Percentiles rank a stretch among this genome's conserved stretches.
Conservation (phyloP, 92 coral and sea anemone genomes). For the Metridium senile region DNA sequence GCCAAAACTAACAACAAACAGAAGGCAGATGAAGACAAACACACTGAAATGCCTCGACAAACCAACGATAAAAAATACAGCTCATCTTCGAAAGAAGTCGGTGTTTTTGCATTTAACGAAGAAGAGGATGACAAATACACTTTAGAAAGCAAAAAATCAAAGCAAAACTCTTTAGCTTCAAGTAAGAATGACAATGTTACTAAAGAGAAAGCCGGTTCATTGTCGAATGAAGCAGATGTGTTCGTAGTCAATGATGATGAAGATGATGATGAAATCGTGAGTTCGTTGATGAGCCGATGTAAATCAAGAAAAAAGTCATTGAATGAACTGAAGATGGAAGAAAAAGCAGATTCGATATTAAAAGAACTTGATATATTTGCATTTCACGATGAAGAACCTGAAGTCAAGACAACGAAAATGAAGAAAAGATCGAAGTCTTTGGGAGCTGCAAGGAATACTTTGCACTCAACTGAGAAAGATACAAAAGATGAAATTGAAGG, state of each 20-base stretch:
- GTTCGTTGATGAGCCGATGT: background rate
- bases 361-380: slow-evolving; percentile 1
- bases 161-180: background rate
- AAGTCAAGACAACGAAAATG: background rate
- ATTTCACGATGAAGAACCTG: slow-evolving; percentile 15
- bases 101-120: background rate
- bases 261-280: background rate
- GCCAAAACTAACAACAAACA: background rate
- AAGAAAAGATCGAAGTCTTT: slow-evolving; percentile 19
- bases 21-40: background rate
- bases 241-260: background rate
- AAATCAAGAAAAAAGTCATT: background rate
- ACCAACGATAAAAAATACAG: background rate
- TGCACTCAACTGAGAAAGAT: background rate
- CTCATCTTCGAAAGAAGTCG: background rate
- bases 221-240: background rate
- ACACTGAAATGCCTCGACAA: background rate
- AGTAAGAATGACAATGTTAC: background rate
- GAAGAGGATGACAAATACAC: background rate
- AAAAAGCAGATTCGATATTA: background rate
- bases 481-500: background rate
- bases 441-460: background rate
- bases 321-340: background rate
- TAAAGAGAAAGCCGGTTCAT: background rate
- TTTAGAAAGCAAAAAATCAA: too few species aligned